phyloP scores from a whole-genome alignment of 2,888 invertebrate species.

The Heteropelma amictum region DNA sequence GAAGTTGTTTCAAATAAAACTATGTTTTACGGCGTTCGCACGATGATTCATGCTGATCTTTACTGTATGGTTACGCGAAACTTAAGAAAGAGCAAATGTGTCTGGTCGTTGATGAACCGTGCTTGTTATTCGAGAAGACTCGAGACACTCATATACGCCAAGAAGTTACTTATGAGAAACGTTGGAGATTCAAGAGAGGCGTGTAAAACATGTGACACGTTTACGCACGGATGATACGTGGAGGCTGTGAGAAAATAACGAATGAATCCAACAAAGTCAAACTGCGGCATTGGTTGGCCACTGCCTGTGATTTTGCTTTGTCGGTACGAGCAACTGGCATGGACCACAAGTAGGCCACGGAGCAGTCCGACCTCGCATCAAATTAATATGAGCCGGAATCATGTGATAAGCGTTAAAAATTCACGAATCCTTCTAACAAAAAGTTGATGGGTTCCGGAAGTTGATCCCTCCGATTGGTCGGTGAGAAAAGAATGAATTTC shows the following conservation, averaged over 20 bases:
- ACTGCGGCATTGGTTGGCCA: constrained; percentile 55
- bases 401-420: too few species aligned
- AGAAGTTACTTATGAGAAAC: constrained; percentile 49
- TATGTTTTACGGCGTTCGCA: not conserved
- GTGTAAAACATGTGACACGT: constrained; percentile 57
- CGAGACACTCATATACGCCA: constrained; percentile 24
- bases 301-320: constrained; percentile 17
- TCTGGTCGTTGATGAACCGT: constrained; percentile 49
- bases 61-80: not conserved
- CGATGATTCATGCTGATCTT: not conserved
- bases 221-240: constrained; percentile 55
- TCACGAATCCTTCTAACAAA: too few species aligned
- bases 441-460: too few species aligned
- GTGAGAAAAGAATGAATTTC: too few species aligned
- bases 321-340: constrained; percentile 52
- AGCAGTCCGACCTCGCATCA: too few species aligned
- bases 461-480: too few species aligned
- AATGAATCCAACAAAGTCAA: constrained; percentile 57
- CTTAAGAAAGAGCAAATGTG: constrained; percentile 32
- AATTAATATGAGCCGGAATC: too few species aligned
- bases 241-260: constrained; percentile 60
- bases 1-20: not conserved
- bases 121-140: constrained; percentile 43
- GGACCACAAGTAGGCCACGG: too few species aligned
- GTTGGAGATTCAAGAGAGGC: constrained; percentile 42